phyloP scores from a whole-genome alignment of 2,113 vertebrate species.

The Columbina picui region DNA sequence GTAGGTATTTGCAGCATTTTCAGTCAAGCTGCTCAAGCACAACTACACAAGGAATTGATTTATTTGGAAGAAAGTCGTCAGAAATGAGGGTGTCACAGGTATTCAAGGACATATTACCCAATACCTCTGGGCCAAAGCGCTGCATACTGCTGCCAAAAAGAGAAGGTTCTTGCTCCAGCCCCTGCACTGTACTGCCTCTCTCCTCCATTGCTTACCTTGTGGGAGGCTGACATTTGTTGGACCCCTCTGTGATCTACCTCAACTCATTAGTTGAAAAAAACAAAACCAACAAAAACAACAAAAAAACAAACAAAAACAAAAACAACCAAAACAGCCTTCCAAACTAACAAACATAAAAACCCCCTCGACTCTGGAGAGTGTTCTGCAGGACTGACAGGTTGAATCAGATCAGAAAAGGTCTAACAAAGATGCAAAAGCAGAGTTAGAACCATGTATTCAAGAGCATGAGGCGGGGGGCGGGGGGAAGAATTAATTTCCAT shows the following conservation, averaged over 20 bases:
- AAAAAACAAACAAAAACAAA: too few species aligned
- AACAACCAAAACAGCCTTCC: too few species aligned
- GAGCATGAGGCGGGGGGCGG: fast-evolving
- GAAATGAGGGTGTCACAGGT: background rate
- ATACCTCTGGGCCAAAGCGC: background rate
- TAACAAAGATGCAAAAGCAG: background rate
- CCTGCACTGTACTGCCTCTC: background rate
- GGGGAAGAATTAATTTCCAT: background rate
- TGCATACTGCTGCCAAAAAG: background rate
- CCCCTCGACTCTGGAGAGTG: background rate
- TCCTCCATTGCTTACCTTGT: background rate
- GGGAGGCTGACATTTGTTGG: background rate
- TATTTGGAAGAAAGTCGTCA: background rate
- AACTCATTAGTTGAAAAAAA: background rate
- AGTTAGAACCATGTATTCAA: background rate
- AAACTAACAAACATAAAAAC: background rate
- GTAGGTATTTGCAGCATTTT: background rate
- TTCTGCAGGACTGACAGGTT: background rate
- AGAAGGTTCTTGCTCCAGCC: background rate
- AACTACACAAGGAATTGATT: background rate
- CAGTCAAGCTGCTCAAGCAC: background rate
- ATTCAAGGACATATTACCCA: background rate
- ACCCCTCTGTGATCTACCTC: background rate
- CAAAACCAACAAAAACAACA: too few species aligned
- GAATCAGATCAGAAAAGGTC: background rate